Evolutionary conservation across 2,113 vertebrate genomes (phyloP), one percentile per base, ranked within the genome.

Genomic region (Stigmatopora argus): DNA sequence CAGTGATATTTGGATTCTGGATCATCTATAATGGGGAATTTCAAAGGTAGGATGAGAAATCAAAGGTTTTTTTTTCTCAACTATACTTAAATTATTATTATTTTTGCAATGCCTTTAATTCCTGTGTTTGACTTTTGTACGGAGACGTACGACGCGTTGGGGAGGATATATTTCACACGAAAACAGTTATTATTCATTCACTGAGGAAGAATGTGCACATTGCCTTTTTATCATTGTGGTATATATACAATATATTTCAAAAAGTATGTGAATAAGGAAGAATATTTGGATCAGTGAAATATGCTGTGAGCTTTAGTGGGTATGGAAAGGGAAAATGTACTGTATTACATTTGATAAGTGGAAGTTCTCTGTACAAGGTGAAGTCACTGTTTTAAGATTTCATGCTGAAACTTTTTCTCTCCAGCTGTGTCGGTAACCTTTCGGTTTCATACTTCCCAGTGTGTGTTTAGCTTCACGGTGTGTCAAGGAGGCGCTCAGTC

Each of bases 41-140:
- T 80, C 66, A 86, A 61, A 85, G 83, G 84, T 83, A 79, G 64
- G 84, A n/a, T 47, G 52, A 41, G 66, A 65, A 44, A 64, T 72
- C 18, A 44, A 14, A 38, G 2, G 48, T 73, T 67, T 65, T 62
- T 56, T 70, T 67, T 71, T 6, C 21, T 6, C 55, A 10, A 7
- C 57, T 63, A 59, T 45, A 60, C 48, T 63, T 15, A 26, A 11
- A 17, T 63, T 31, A 31, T 31, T 31, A 31, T 31, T 31, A 31
- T 31, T 31, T 31, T 31, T 26, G 47, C 8, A 12, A 26, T 68
- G 61, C 18, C 44, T 74, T 75, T 35, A 19, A 68, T 68, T 82
- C 66, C 70, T 52, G 6, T 61, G 46, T 76, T 31, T 77, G 55
- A 71, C 26, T 75, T 79, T 79, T 60, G 64, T 66, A 35, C 45